A percentile compares a stretch with the other conserved stretches of the same genome.
Evolutionary conservation across 2,888 invertebrate genomes (phyloP).

Genomic region (Hedya salicella): DNA sequence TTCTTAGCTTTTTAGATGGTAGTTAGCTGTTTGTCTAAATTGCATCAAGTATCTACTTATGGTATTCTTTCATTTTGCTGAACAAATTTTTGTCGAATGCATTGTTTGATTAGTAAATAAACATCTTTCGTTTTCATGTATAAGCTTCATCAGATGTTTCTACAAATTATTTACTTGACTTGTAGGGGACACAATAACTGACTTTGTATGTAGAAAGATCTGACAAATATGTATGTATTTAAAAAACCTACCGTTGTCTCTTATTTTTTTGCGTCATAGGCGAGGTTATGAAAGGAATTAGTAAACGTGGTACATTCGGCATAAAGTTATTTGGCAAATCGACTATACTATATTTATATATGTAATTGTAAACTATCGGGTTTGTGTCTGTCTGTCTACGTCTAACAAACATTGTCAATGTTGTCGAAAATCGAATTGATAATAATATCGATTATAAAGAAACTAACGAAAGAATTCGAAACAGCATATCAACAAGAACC

Average conservation of each 20-base stretch:
- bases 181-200: too few relatives aligned
- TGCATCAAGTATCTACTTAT: conserved; percentile 52
- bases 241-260: too few relatives aligned
- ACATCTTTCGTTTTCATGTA: too few relatives aligned
- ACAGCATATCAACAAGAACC: conserved; percentile 84
- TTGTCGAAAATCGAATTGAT: conserved; percentile 83
- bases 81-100: conserved; percentile 20
- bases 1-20: conserved; percentile 75
- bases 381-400: conserved; percentile 52
- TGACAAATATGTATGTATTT: too few relatives aligned
- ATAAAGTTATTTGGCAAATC: conserved; percentile 54
- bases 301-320: background rate
- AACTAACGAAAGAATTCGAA: conserved; percentile 63
- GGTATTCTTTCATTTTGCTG: conserved; percentile 42
- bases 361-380: conserved; percentile 57
- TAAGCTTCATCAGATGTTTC: background rate
- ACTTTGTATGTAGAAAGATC: too few relatives aligned
- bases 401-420: conserved; percentile 68
- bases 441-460: conserved; percentile 68
- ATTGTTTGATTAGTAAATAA: background rate
- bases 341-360: conserved; percentile 57
- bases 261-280: too few relatives aligned
- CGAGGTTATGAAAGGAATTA: too few relatives aligned
- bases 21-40: conserved; percentile 73
- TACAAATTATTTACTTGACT: too few relatives aligned